phyloP scores from a whole-genome alignment of 1,140 invertebrate genomes.

The Lucilia cuprina region DNA sequence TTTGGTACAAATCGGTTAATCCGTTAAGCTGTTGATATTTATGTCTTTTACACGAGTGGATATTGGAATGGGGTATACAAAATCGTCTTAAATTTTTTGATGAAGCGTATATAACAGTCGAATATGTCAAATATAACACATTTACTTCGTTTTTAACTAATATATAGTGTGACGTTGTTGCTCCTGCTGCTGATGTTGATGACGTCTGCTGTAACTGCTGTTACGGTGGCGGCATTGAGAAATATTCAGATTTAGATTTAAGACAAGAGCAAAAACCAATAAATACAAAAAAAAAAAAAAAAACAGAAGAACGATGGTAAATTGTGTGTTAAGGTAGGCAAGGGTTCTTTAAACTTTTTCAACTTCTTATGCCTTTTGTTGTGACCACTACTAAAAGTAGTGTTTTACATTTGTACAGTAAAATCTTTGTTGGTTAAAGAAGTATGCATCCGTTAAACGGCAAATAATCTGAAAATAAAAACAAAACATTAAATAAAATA shows the following conservation, averaged over 20 bases:
- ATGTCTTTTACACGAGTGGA: too few relatives aligned
- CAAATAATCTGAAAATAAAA: not conserved
- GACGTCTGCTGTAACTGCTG: not conserved
- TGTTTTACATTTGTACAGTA: not conserved
- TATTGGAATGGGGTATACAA: too few relatives aligned
- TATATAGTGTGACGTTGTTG: not conserved
- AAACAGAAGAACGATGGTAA: not conserved
- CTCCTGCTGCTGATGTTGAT: not conserved
- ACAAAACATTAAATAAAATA: too few relatives aligned
- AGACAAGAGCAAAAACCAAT: not conserved
- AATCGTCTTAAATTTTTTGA: too few relatives aligned
- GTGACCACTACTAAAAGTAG: not conserved
- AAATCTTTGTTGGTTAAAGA: not conserved
- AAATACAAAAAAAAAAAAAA: not conserved
- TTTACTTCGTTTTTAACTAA: not conserved
- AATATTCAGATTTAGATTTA: slow-evolving; percentile 7
- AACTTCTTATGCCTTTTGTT: not conserved
- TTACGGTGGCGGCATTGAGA: not conserved
- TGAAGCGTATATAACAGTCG: too few relatives aligned
- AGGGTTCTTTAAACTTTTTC: slow-evolving; percentile 8
- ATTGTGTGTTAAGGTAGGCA: slow-evolving; percentile 1
- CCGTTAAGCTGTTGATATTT: too few relatives aligned
- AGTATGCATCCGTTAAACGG: not conserved
- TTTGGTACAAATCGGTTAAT: too few relatives aligned
- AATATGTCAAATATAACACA: not conserved